Percentiles rank a stretch among this genome's conserved stretches.
Conservation (phyloP, 2,113 vertebrate genomes). For the Thalassarche chlororhynchos region DNA sequence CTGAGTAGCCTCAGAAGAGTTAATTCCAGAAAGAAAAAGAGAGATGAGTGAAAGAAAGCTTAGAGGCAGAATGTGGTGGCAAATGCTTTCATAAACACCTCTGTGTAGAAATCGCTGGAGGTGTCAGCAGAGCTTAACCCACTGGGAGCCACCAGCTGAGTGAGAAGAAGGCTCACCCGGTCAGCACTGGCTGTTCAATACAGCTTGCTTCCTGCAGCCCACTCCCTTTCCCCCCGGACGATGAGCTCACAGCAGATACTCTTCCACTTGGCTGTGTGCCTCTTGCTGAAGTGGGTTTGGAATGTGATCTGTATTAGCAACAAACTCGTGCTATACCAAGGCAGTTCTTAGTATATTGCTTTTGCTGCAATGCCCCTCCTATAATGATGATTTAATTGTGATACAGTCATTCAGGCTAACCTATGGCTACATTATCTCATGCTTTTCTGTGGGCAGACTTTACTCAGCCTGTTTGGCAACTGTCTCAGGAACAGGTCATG, state of each 20-base stretch:
- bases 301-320: slow-evolving; percentile 11
- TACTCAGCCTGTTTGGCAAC: neutral
- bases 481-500: neutral
- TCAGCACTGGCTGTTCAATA: neutral
- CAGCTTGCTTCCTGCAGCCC: neutral
- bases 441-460: neutral
- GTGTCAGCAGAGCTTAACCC: neutral
- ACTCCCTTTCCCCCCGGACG: neutral
- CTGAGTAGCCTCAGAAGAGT: neutral
- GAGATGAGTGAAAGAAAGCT: neutral
- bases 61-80: neutral
- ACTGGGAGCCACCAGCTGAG: neutral
- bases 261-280: neutral
- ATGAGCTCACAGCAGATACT: slow-evolving; percentile 9
- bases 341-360: neutral
- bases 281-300: neutral
- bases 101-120: neutral
- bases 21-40: neutral
- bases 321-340: neutral
- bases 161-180: neutral
- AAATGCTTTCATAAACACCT: neutral
- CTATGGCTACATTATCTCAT: neutral
- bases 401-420: neutral
- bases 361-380: neutral
- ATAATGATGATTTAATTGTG: neutral